A percentile compares a stretch with the other conserved stretches of the same genome.
phyloP scores from a whole-genome alignment of 1,140 invertebrate genomes.

The Adelges cooleyi region DNA sequence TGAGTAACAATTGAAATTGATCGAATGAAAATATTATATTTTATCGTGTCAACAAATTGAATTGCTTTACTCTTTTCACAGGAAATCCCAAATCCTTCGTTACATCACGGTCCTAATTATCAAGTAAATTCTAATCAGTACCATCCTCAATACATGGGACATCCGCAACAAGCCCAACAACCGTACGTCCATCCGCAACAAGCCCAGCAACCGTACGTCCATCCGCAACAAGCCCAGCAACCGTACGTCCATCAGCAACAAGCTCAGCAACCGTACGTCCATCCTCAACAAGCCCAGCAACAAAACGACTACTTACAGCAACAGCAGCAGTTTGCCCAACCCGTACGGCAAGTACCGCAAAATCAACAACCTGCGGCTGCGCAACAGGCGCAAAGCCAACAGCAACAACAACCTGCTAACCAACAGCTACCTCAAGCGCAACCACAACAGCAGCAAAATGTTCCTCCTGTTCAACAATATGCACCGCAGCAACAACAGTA shows the following conservation, averaged over 20 bases:
- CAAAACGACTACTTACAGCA: slow-evolving; percentile 36
- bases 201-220: slow-evolving; percentile 28
- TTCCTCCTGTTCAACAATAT: background rate
- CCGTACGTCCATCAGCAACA: slow-evolving; percentile 24
- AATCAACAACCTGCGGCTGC: background rate
- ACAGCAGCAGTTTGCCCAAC: slow-evolving; percentile 37
- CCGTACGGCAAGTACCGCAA: slow-evolving; percentile 32
- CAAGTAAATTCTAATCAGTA: slow-evolving; percentile 33
- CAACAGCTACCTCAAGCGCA: background rate
- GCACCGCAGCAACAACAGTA: background rate
- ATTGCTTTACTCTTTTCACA: no score
- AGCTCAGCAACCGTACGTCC: slow-evolving; percentile 6
- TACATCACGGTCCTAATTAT: slow-evolving; percentile 27
- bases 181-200: slow-evolving; percentile 27
- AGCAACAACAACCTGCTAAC: background rate
- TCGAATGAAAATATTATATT: no score
- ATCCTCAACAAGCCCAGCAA: slow-evolving; percentile 21
- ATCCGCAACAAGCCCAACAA: slow-evolving; percentile 33
- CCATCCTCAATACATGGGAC: slow-evolving; percentile 31
- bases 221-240: slow-evolving; percentile 26
- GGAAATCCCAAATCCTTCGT: slow-evolving; percentile 29
- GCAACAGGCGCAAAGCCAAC: background rate
- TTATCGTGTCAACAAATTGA: no score
- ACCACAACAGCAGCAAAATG: background rate
- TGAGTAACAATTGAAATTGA: no score